Percentiles rank a stretch among this genome's conserved stretches.
Evolutionary conservation across 2,888 invertebrate species (phyloP).

Genomic region (Drosophila imparisetae): DNA sequence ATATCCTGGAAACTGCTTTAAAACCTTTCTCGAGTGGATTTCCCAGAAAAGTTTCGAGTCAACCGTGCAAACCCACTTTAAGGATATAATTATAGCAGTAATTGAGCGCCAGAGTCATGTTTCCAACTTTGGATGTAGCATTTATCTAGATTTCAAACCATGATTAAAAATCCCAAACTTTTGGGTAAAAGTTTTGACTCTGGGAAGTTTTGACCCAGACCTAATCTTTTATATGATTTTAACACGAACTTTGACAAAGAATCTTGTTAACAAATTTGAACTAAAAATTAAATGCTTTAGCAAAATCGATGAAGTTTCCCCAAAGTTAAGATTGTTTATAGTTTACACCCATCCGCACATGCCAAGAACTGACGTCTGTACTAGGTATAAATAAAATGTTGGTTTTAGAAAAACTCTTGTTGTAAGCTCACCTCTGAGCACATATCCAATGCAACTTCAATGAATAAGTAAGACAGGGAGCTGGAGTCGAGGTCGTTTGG

Average conservation of each 20-base stretch:
- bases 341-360: background rate
- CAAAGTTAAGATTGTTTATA: background rate
- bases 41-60: background rate
- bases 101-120: background rate
- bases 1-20: background rate
- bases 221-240: background rate
- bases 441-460: constrained; percentile 23
- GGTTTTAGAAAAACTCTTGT: background rate
- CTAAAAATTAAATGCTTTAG: background rate
- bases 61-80: background rate
- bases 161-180: background rate
- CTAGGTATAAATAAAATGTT: constrained; percentile 9
- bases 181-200: background rate
- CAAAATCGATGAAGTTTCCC: background rate
- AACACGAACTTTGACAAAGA: background rate
- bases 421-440: background rate
- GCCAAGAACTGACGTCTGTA: background rate
- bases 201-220: background rate
- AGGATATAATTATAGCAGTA: background rate
- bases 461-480: constrained; percentile 21
- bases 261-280: background rate
- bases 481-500: constrained; percentile 17
- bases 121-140: background rate
- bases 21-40: background rate
- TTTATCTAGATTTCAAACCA: background rate